Conservation (phyloP, 2,113 vertebrate genomes). For the Mobula hypostoma region DNA sequence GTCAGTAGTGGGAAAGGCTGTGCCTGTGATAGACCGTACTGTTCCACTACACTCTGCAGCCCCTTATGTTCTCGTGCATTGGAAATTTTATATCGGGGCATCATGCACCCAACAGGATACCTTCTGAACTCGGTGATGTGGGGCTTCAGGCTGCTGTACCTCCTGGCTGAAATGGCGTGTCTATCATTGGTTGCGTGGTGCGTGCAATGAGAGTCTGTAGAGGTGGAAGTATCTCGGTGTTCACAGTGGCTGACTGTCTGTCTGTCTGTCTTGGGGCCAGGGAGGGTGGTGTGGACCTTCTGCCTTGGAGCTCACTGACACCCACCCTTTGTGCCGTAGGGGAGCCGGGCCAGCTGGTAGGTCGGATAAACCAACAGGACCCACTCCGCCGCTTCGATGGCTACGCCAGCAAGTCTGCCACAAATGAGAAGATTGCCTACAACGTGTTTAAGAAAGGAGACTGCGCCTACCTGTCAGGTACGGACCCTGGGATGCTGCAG, state of each 20-base stretch:
- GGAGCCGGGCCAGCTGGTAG: slow-evolving; percentile 71
- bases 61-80: too few species aligned
- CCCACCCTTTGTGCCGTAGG: slow-evolving; percentile 49
- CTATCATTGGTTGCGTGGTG: too few species aligned
- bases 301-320: too few species aligned
- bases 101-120: too few species aligned
- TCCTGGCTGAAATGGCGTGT: too few species aligned
- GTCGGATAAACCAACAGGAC: slow-evolving; percentile 66
- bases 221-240: neutral
- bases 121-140: too few species aligned
- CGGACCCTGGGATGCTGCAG: neutral
- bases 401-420: slow-evolving; percentile 66
- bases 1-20: too few species aligned
- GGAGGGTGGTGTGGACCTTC: neutral
- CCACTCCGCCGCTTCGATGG: slow-evolving; percentile 78
- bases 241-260: neutral
- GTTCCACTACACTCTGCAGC: too few species aligned
- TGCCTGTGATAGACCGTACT: too few species aligned
- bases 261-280: too few species aligned
- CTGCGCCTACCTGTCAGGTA: slow-evolving; percentile 75
- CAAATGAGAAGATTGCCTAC: slow-evolving; percentile 64
- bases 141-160: too few species aligned
- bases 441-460: slow-evolving; percentile 71
- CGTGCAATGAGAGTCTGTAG: neutral
- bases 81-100: too few species aligned